Evolutionary conservation across 2,797 vertebrate species (phyloP), one percentile per base, ranked within the genome.

Genomic region (Spea hammondii): DNA sequence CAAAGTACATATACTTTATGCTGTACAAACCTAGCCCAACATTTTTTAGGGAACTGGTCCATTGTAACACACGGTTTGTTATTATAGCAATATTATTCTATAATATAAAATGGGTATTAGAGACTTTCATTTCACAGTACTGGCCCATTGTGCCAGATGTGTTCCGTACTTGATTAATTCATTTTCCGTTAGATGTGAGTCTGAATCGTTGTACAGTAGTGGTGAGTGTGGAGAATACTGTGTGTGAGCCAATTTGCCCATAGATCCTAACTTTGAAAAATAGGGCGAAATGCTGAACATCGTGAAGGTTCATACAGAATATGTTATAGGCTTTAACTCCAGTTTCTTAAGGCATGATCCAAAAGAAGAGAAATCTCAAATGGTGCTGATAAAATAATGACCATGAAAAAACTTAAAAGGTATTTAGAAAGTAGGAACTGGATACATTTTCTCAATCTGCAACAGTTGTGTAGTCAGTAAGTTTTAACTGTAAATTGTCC

Each of bases 301-400:
- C 14, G 64, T 72, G 45, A 14, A 8, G 59, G 45, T 49, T 74
- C 47, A 14, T 14, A 8, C 32, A 49, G n/a, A 60, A 62, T 0
- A 62, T 17, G n/a, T 62, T 17, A 73, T 3, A 69, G 12, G 46
- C 14, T 64, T 77, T 72, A 77, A 75, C 77, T 70, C 68, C 79
- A 82, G 72, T 77, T 77, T 73, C 65, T 51, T 64, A 62, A 77
- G 13, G 47, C 46, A 73, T 77, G 53, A 73, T 72, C 74, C 72
- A 82, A 77, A 68, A 55, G 14, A 81, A 62, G 68, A 62, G 46
- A 49, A 65, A 64, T 60, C 54, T 69, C 44, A 62, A 78, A 73
- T 77, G 80, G 75, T 82, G 80, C 80, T 82, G 80, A 45, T 46
- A 70, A 71, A 55, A 50, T 57, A 54, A 32, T 32, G 32, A 32